A percentile compares a stretch with the other conserved stretches of the same genome.
These are phyloP conservation scores for Pituophis catenifer DNA, from an alignment of 2,113 vertebrate species.

Conservation along the genomic window DNA sequence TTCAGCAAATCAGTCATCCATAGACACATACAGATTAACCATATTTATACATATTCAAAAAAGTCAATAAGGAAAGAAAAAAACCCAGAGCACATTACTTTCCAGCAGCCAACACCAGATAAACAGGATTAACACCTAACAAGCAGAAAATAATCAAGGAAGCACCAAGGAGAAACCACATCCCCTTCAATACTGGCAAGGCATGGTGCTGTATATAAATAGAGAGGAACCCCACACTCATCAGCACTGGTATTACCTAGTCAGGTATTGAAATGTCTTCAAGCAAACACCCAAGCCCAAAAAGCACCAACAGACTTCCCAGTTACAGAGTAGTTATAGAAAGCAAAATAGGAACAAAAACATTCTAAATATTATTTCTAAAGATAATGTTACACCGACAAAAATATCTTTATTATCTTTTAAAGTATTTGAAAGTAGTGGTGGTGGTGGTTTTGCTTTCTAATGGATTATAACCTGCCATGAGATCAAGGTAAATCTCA, in stretches of 20 bases:
- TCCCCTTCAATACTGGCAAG: neutral
- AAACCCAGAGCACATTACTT: neutral
- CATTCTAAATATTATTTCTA: too few species aligned
- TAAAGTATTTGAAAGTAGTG: too few species aligned
- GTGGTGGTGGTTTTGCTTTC: too few species aligned
- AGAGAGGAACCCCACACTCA: neutral
- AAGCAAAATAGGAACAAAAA: too few species aligned
- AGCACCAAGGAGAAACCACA: neutral
- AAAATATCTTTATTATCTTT: too few species aligned
- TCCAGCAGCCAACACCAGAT: neutral
- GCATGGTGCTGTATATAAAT: neutral
- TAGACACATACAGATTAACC: neutral
- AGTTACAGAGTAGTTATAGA: too few species aligned
- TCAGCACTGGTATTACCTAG: neutral
- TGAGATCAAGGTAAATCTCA: too few species aligned
- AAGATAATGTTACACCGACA: too few species aligned
- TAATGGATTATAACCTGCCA: too few species aligned
- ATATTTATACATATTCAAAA: neutral
- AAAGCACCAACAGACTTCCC: too few species aligned
- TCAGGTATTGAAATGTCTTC: too few species aligned
- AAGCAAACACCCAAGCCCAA: too few species aligned
- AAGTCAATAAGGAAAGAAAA: neutral
- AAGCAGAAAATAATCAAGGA: neutral
- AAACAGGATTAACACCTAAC: neutral
- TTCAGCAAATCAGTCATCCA: neutral